phyloP scores from a whole-genome alignment of 64 coral and sea anemone species.

The Porites lutea region DNA sequence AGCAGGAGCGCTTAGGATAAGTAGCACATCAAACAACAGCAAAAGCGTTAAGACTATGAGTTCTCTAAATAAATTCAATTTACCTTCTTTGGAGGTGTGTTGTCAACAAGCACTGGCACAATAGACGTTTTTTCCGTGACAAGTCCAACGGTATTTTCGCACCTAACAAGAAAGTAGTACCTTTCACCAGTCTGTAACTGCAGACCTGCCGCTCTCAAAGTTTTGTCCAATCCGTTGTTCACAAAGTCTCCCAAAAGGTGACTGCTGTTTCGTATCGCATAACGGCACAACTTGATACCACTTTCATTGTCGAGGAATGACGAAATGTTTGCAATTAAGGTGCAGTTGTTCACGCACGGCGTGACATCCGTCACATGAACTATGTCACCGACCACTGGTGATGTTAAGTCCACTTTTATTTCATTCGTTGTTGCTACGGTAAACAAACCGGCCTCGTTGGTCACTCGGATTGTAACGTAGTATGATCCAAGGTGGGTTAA shows the following conservation, averaged over 20 bases:
- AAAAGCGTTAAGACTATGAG: too few relatives aligned
- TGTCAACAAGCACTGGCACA: neutral
- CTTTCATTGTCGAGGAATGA: constrained; percentile 76
- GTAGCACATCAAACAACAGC: too few relatives aligned
- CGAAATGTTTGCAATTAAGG: constrained; percentile 34
- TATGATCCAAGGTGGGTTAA: constrained; percentile 60
- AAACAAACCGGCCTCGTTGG: constrained; percentile 80
- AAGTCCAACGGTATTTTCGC: constrained; percentile 27
- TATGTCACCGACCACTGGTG: constrained; percentile 55
- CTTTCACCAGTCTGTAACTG: neutral
- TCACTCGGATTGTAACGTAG: constrained; percentile 68
- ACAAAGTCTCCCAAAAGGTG: constrained; percentile 17
- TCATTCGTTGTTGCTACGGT: constrained; percentile 58
- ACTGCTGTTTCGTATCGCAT: constrained; percentile 46
- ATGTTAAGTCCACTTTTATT: constrained; percentile 50
- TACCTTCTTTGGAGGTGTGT: constrained; percentile 39
- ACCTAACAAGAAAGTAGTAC: constrained; percentile 4
- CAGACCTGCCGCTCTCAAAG: neutral
- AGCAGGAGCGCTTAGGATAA: too few relatives aligned
- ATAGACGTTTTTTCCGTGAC: neutral
- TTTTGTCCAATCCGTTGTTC: neutral
- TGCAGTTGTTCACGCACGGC: constrained; percentile 67
- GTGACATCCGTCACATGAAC: neutral
- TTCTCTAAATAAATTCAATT: too few relatives aligned
- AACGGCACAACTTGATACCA: constrained; percentile 56